Conservation (phyloP, 2,888 invertebrate genomes). For the Sarcophaga carnaria region DNA sequence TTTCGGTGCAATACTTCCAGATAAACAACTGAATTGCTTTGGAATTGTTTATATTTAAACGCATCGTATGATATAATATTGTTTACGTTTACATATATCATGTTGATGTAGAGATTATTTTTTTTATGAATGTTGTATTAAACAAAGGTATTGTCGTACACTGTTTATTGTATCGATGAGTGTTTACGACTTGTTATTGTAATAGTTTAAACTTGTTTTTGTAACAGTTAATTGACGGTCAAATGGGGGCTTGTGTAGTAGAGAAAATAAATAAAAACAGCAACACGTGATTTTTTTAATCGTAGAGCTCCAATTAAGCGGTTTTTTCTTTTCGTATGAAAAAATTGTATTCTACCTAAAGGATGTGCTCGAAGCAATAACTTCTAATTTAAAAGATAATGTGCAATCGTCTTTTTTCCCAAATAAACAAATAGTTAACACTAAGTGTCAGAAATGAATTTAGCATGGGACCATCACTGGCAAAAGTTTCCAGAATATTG, state of each 20-base stretch:
- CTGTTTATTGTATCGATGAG: background rate
- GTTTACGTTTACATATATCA: slow-evolving; percentile 29
- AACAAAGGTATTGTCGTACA: too few relatives aligned
- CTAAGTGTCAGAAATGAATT: too few relatives aligned
- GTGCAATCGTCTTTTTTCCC: too few relatives aligned
- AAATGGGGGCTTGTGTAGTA: slow-evolving; percentile 1
- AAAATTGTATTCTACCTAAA: too few relatives aligned
- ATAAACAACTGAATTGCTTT: slow-evolving; percentile 29
- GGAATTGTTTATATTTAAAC: slow-evolving; percentile 1
- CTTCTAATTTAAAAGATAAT: too few relatives aligned
- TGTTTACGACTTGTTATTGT: too few relatives aligned
- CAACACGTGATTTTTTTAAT: background rate
- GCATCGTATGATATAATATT: slow-evolving; percentile 16
- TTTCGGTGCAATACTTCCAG: slow-evolving; percentile 19
- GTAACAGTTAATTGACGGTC: background rate
- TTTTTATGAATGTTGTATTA: too few relatives aligned
- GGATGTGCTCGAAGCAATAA: too few relatives aligned
- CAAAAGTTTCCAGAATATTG: too few relatives aligned
- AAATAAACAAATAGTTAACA: too few relatives aligned
- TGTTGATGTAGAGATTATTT: background rate
- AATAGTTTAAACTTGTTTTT: background rate
- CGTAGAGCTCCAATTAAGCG: background rate
- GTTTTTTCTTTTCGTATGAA: background rate
- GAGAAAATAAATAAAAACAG: background rate
- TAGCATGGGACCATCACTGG: too few relatives aligned